Base-by-base conservation (phyloP, 2,113 vertebrate genomes). In the Ophiodon elongatus region DNA sequence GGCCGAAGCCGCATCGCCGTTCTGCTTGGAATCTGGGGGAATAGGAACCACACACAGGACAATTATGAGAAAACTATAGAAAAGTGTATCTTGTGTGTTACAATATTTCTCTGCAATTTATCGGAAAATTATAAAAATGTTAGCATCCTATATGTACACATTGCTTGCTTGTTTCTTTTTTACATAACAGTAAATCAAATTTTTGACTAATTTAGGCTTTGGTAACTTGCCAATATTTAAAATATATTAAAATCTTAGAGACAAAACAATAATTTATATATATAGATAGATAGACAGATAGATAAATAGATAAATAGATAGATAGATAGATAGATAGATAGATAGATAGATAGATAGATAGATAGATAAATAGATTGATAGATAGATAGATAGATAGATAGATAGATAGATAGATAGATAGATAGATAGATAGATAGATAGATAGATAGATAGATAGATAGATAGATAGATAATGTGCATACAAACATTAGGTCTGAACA, bases 1-100 rank as follows among this genome's bases (percentile, higher is more conserved):
- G 2, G 97, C 97, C 0, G 96, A 97, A 6, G 97, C 97, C 4
- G 97, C 96, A 15, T 98, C 97, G 17, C 97, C 97, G 0, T 98
- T 98, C 93, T 96, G 96, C 91, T 97, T 97, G 31, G 96, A 96
- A 91, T 96, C 96, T 97, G 67, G 9, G 19, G 63, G 29, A 72
- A n/a, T 4, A 35, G 19, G 43, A 13, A 66, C 10, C n/a, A 45
- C 35, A 60, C 31, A 19, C 10, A 43, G 50, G 50, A 71, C 3
- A 7, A 13, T 47, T 23, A 78, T 21, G 8, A 8, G 2, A 54
- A 29, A 57, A 23, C 2, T 19, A 29, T 13, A 0, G 8, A 39
- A 27, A 62, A 45, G 13, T 23, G 6, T 6, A 25, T 39, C 6
- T 11, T 57, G 25, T 23, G 14, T 66, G 23, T 21, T 14, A n/a